Evolutionary conservation across 1,140 invertebrate species (phyloP), one percentile per base, ranked within the genome.

Genomic region (Hylyphantes graminicola): DNA sequence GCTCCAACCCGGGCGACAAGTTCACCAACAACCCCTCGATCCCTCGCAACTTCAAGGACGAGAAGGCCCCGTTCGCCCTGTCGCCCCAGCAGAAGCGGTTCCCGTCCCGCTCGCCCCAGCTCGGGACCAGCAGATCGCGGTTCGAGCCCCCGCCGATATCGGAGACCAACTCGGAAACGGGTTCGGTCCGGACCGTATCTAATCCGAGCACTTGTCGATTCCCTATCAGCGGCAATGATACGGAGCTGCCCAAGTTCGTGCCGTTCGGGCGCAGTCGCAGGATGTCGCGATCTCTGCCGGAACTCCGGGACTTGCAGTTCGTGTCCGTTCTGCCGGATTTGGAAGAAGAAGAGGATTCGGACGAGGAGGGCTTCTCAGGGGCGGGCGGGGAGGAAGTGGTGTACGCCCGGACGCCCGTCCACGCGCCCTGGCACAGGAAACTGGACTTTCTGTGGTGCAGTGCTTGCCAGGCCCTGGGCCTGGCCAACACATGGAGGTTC

Each of bases 391-490:
- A 72, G 17, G 85, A 79, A 50, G 51, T 59, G 10, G 70, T 64
- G 19, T 59, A 78, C 12, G 68, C 67, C 17, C 73, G 65, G 35
- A 48, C 17, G 19, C n/a, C 19, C 17, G 19, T 55, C 10, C 63
- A 87, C n/a, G 85, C 87, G 17, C 87, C 88, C 57, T 97, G 96
- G 96, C 93, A 93, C 72, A 96, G 94, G 89, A 96, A 96, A 90
- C 92, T 95, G 81, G 95, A 97, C 90, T 97, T 96, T 88, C 94
- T 96, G 50, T 91, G 96, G 77, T 94, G 95, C 21, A 96, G 95
- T 88, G 94, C 97, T 55, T 95, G 96, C 10, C 96, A 96, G 89
- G 96, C 95, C 17, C 95, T 97, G 35, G 96, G 96, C 8, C 92
- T 97, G 21, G 95, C 95, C 68, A 97, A 97, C 88, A 93, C 97